Evolutionary conservation across 2,113 vertebrate genomes (phyloP), one percentile per base, ranked within the genome.

Genomic region (Pavo muticus): DNA sequence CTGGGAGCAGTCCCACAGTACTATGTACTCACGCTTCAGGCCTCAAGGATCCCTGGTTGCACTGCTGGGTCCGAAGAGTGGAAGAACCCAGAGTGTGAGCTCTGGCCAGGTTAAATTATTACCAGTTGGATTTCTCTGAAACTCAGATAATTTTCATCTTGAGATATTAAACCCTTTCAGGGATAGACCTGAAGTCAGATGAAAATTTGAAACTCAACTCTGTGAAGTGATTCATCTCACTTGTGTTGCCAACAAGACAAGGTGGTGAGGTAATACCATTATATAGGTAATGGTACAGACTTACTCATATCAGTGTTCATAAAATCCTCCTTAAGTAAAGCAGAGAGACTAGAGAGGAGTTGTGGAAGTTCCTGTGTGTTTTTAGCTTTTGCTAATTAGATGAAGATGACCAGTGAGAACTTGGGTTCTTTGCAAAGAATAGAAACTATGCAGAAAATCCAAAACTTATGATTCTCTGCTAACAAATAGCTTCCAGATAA

Each of bases 181-280:
- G n/a, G 6, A 30, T 15, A 77, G 48, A 45, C 32, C 29, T 48
- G 27, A 76, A 57, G 54, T 48, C 35, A 73, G n/a, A 61, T 37
- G 13, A 42, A 68, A 68, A 50, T 78, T 84, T 69, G 30, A 83
- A 76, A 63, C 32, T 2, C 7, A 67, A 2, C 20, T 39, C 30
- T 0, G 2, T 1, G 0, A 20, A 20, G 9, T 68, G 60, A 11
- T 67, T 5, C 10, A 23, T 80, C 7, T 75, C 45, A 52, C 8
- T 65, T 69, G 29, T 42, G 10, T 68, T 24, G 69, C 2, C 2
- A 29, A 25, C 21, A 8, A 87, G 54, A 35, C 5, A 35, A 9
- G 40, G 11, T 44, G 40, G 44, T 63, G 50, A 71, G 19, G 9
- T 18, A 21, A 48, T 30, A 11, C 9, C 7, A 0, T 32, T 73